Evolutionary conservation across 1,140 invertebrate genomes (phyloP), one percentile per base, ranked within the genome.

Genomic region (Neelides sp.): DNA sequence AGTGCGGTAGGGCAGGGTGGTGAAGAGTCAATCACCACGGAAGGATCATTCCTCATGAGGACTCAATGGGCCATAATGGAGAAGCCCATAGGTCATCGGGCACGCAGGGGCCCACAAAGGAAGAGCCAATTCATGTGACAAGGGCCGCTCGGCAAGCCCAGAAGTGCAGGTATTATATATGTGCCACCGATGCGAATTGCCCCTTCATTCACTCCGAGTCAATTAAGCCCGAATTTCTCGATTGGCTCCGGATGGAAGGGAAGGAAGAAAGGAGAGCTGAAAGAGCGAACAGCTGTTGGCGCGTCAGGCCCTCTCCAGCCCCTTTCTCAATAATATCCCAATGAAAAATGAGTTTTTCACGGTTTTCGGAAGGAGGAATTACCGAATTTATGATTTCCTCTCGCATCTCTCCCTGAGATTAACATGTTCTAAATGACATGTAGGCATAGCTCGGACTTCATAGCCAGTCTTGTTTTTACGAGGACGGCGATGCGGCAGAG

Each of bases 341-440:
- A 57, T 57, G 55, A 57, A 57, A 57, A 57, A 57, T 57, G 50
- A 57, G 41, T 57, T 57, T 50, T 57, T 57, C 55, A 57, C 51
- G 55, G 47, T 53, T 49, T 57, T 57, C 50, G 51, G 55, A 53
- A 57, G 51, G 36, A 53, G 47, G 54, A 57, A 50, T 57, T 54
- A 52, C 49, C 3, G 44, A 57, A 57, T 57, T 57, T 57, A 57
- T 53, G 55, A 57, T 57, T 57, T 57, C 55, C 55, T 57, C 36
- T 52, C 13, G 7, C 30, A 32, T n/a, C n/a, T 32, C n/a, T 32
- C 7, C 24, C 30, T 28, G 44, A 47, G 44, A 52, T 52, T 52
- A 52, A 52, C 50, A 52, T 47, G 50, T 52, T 52, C 46, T 17
- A 50, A 48, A 53, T 53, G 51, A 48, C 51, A 53, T 47, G 20